Conservation (phyloP, 2,888 invertebrate genomes). For the Eulithis testata region DNA sequence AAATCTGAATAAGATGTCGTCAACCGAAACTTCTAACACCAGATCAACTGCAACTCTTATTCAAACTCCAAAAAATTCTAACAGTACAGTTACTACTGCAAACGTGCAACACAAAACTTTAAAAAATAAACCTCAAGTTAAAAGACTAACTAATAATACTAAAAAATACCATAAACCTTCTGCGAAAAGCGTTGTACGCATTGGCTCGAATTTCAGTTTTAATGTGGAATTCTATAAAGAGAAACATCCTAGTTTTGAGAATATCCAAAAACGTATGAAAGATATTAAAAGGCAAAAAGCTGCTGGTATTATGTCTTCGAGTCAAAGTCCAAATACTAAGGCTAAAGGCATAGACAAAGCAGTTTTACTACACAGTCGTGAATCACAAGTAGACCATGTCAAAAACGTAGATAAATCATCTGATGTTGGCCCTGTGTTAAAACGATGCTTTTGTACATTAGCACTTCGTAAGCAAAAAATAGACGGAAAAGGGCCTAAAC, state of each 20-base stretch:
- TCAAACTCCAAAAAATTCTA: slow-evolving; percentile 7
- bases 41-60: slow-evolving; percentile 15
- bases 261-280: slow-evolving; percentile 22
- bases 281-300: slow-evolving; percentile 2
- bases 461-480: slow-evolving; percentile 29
- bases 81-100: slow-evolving; percentile 8
- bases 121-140: slow-evolving; percentile 5
- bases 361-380: slow-evolving; percentile 9
- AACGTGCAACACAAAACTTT: slow-evolving; percentile 6
- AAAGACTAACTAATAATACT: slow-evolving; percentile 9
- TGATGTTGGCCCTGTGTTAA: slow-evolving; percentile 20
- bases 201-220: slow-evolving; percentile 23
- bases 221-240: slow-evolving; percentile 30
- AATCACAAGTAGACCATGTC: slow-evolving; percentile 23
- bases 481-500: slow-evolving; percentile 1
- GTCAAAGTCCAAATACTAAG: background rate
- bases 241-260: slow-evolving; percentile 38
- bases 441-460: slow-evolving; percentile 34
- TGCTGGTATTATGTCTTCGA: slow-evolving; percentile 9
- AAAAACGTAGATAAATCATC: slow-evolving; percentile 20
- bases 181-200: slow-evolving; percentile 31
- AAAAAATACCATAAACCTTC: slow-evolving; percentile 3
- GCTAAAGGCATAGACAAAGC: slow-evolving; percentile 17
- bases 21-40: slow-evolving; percentile 26
- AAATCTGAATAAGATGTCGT: slow-evolving; percentile 17